Evolutionary conservation across 2,113 vertebrate genomes (phyloP).

Genomic region (Paraplagusia blochii): DNA sequence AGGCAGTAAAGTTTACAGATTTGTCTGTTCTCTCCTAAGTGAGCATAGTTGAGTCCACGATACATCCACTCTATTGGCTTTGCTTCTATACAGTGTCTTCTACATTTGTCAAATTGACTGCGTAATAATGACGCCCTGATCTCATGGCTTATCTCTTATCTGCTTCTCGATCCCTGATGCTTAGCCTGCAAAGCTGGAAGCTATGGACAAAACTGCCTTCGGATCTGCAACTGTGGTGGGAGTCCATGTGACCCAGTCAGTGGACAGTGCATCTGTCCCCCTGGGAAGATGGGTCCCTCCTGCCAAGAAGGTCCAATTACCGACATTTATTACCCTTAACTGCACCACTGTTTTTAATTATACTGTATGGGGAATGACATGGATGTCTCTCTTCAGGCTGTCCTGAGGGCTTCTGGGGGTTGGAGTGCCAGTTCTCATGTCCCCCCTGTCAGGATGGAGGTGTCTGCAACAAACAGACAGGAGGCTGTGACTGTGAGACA

Average conservation of each 20-base stretch:
- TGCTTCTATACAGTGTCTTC: too few relatives aligned
- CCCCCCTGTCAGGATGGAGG: slow-evolving; percentile 67
- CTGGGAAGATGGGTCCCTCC: slow-evolving; percentile 63
- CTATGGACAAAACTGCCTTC: slow-evolving; percentile 60
- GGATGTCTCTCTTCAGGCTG: slow-evolving; percentile 59
- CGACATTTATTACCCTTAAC: too few relatives aligned
- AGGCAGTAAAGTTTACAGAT: not conserved
- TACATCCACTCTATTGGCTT: too few relatives aligned
- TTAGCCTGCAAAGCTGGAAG: slow-evolving; percentile 62
- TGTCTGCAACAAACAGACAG: slow-evolving; percentile 66
- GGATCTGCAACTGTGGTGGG: slow-evolving; percentile 65
- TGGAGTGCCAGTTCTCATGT: slow-evolving; percentile 66
- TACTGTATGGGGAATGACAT: too few relatives aligned
- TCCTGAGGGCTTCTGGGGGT: slow-evolving; percentile 70
- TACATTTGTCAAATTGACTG: too few relatives aligned
- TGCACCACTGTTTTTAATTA: too few relatives aligned
- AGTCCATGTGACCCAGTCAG: slow-evolving; percentile 54
- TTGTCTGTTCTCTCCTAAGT: too few relatives aligned
- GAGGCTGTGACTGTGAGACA: slow-evolving; percentile 67
- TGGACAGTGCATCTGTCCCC: slow-evolving; percentile 72
- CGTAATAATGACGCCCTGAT: too few relatives aligned
- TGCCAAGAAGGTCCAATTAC: slow-evolving; percentile 72
- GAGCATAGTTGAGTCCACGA: too few relatives aligned
- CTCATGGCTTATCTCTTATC: not conserved
- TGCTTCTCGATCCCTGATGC: slow-evolving; percentile 6